Evolutionary conservation across 2,888 invertebrate species (phyloP).

Genomic region (Diloba caeruleocephala): DNA sequence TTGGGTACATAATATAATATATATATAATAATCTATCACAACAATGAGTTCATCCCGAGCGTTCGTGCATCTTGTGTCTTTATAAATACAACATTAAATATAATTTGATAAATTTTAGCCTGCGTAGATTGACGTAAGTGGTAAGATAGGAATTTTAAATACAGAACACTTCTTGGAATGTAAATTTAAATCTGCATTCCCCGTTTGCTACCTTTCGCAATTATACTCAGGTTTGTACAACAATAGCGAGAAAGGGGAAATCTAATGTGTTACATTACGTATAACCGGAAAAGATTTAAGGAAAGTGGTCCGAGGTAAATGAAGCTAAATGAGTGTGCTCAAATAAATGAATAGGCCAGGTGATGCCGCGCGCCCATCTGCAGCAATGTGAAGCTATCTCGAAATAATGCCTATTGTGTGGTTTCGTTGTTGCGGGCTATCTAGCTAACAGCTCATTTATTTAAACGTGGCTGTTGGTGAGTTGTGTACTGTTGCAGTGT

Average conservation of each 20-base stretch:
- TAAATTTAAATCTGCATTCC: constrained; percentile 15
- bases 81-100: too few species aligned
- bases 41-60: too few species aligned
- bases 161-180: constrained; percentile 7
- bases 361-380: constrained; percentile 28
- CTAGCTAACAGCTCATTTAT: constrained; percentile 35
- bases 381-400: constrained; percentile 35
- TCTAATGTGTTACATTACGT: constrained; percentile 29
- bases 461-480: constrained; percentile 16
- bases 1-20: background rate
- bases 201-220: constrained; percentile 17
- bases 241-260: constrained; percentile 18
- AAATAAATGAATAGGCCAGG: constrained; percentile 53
- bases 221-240: constrained; percentile 20
- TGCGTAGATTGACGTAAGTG: too few species aligned
- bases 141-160: background rate
- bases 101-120: too few species aligned
- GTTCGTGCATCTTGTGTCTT: too few species aligned
- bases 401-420: constrained; percentile 36
- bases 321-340: constrained; percentile 57
- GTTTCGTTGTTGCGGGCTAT: constrained; percentile 8
- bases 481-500: constrained; percentile 27
- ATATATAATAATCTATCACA: too few species aligned
- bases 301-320: constrained; percentile 50
- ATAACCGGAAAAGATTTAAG: constrained; percentile 40